Base-by-base conservation (phyloP, 2,888 invertebrate species). In the Drosophila limbata region DNA sequence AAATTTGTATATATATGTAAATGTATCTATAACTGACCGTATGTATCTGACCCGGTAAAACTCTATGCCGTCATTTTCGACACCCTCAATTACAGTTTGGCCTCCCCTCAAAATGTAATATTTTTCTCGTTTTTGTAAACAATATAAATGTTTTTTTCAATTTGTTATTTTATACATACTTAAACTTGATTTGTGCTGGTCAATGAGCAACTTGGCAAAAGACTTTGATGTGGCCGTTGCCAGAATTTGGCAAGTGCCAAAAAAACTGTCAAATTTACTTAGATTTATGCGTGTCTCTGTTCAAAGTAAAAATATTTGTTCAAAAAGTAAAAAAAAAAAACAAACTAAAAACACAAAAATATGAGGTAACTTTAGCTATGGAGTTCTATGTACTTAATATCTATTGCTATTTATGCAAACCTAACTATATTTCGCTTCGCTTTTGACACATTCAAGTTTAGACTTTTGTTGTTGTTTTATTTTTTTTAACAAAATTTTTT, bases 141-240 rank as follows among this genome's bases (percentile, higher is more conserved):
- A 25, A 53, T 37, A 13, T 45, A 15, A 6, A 40, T 28, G 40
- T 45, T 63, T 57, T 65, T 73, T 55, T 51, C 42, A 13, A 15
- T 40, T 44, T 59, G 44, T 61, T 61, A 4, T 55, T 62, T 50
- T 51, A 11, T 47, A 28, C 48, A 45, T 42, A 62, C 21, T 57
- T 80, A 66, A 77, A 77, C 65, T 69, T 74, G 78, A 81, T 79
- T 81, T 77, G 81, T 66, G 63, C 52, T 61, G 77, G 66, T 59
- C 80, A 77, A 77, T 63, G 60, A 63, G 57, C 75, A 74, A 55
- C 65, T 71, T 48, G 73, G 67, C 63, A 42, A 33, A 51, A 28
- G 65, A 51, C 55, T 77, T 79, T 84, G 79, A 81, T 69, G 73
- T 77, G 25, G 62, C 64, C 53, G 67, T 77, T 73, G 66, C 62